Conservation (phyloP, 2,113 vertebrate species). For the Accipiter virgatus region DNA sequence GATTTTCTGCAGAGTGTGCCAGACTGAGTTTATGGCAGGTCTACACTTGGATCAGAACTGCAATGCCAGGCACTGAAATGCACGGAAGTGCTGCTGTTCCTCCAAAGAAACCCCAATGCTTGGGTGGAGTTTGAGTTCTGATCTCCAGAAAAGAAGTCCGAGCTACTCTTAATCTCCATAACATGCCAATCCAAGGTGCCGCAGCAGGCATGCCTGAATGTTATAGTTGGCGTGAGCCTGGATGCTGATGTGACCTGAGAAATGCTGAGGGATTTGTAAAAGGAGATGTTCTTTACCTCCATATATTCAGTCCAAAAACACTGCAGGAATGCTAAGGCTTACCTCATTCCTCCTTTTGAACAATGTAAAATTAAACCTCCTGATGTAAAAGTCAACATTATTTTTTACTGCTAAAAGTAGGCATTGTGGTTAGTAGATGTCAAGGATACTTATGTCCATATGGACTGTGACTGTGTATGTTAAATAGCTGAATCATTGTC, state of each 20-base stretch:
- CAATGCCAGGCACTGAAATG: background rate
- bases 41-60: background rate
- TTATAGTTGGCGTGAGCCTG: background rate
- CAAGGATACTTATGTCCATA: background rate
- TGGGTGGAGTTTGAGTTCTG: background rate
- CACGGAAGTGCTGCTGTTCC: background rate
- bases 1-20: background rate
- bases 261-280: background rate
- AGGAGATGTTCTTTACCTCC: background rate
- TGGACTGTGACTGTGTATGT: background rate
- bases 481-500: background rate
- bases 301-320: background rate
- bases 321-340: background rate
- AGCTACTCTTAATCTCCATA: background rate
- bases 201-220: background rate
- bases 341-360: background rate
- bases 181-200: background rate
- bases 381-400: background rate
- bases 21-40: background rate
- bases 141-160: background rate
- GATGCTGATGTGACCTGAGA: background rate
- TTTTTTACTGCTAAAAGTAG: background rate
- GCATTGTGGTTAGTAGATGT: background rate
- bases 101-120: background rate
- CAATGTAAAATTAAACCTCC: background rate